These are phyloP conservation scores for Camponotus floridanus DNA, from an alignment of 1,140 invertebrate species.

Conservation along the genomic window DNA sequence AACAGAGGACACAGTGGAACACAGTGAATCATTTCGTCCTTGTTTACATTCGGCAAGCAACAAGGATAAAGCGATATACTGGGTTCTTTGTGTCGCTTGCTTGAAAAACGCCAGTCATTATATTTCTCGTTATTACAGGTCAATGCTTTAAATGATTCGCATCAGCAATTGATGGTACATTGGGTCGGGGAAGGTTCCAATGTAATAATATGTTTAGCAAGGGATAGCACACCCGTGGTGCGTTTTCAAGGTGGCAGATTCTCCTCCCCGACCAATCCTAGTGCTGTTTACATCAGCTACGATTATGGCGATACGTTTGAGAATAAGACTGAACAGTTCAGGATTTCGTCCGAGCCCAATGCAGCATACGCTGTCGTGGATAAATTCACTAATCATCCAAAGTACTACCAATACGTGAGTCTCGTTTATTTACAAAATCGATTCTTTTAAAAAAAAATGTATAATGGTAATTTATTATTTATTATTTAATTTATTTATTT, in stretches of 20 bases:
- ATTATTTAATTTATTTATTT: neutral
- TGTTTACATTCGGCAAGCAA: no score
- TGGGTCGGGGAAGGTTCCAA: conserved; percentile 95
- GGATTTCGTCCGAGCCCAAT: conserved; percentile 84
- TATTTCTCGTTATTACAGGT: conserved; percentile 86
- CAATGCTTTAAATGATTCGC: conserved; percentile 92
- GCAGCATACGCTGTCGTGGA: conserved; percentile 90
- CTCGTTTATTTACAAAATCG: conserved; percentile 5
- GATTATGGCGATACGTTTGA: conserved; percentile 94
- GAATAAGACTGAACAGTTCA: conserved; percentile 91
- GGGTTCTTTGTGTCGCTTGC: no score
- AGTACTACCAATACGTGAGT: conserved; percentile 91
- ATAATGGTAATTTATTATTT: neutral
- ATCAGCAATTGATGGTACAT: conserved; percentile 95
- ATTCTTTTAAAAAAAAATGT: neutral
- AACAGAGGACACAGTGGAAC: no score
- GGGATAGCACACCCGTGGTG: conserved; percentile 87
- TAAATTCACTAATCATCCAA: conserved; percentile 94
- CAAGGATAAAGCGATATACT: no score
- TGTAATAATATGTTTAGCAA: conserved; percentile 94
- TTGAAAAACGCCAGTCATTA: neutral
- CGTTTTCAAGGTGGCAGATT: conserved; percentile 78
- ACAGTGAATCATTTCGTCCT: no score
- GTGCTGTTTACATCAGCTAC: conserved; percentile 93
- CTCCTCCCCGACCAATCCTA: conserved; percentile 86